Evolutionary conservation across 2,888 invertebrate species (phyloP).

Genomic region (Physocephala rufipes): DNA sequence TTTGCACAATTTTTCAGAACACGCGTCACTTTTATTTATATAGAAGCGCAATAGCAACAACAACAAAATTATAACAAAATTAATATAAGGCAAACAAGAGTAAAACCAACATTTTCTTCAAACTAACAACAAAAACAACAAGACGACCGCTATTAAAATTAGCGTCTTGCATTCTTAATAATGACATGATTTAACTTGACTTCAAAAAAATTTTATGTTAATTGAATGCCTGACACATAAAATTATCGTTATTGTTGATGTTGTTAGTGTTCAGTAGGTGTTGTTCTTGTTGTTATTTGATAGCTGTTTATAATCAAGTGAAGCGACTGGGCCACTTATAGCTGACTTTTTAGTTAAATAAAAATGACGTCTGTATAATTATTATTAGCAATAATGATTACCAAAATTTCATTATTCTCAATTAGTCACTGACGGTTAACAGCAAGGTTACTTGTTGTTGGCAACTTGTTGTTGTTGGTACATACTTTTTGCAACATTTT

Average conservation of each 20-base stretch:
- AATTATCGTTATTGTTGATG: neutral
- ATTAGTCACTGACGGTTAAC: neutral
- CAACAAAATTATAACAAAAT: neutral
- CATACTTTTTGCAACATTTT: neutral
- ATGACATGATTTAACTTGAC: slow-evolving; percentile 26
- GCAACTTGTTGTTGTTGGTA: neutral
- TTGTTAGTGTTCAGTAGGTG: neutral
- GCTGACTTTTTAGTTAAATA: neutral
- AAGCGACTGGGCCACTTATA: neutral
- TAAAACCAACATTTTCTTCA: no score
- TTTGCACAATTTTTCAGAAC: slow-evolving; percentile 29
- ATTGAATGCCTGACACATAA: slow-evolving; percentile 15
- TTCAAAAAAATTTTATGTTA: neutral
- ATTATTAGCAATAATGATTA: neutral
- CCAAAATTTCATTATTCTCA: neutral
- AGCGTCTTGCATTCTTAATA: slow-evolving; percentile 10
- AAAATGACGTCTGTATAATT: neutral
- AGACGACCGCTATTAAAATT: neutral
- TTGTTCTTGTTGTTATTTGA: neutral
- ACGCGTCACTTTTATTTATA: slow-evolving; percentile 26
- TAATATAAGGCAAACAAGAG: neutral
- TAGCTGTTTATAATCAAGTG: neutral
- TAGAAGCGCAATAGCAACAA: neutral
- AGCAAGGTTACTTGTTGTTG: no score
- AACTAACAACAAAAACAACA: neutral